Base-by-base conservation (phyloP, 1,140 invertebrate species). In the Bombus impatiens region DNA sequence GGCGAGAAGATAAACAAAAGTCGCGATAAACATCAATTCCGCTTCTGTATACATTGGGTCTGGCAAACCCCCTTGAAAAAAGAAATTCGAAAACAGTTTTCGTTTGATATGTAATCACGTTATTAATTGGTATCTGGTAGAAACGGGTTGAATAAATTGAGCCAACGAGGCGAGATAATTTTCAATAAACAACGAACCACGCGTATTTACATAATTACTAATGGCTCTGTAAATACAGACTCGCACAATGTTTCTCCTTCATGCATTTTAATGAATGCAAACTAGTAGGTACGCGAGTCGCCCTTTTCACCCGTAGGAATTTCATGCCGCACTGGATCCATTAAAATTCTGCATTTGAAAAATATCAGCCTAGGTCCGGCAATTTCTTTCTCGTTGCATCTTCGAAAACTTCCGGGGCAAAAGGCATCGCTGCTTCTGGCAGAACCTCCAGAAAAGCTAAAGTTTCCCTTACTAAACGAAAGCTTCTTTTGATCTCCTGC, bases 191-290 rank as follows among this genome's bases (percentile, higher is more conserved):
- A 78, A 25, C 37, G 8, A 18, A 22, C 47, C 47, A 22, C 18
- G 47, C 18, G 28, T 25, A 70, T 70, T 42, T 59, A 32, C 47
- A 53, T 78, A 84, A 84, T 84, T 84, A 59, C 47, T 84, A 84
- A 71, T 59, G 76, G 75, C 37, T 71, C 10, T 59, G 76, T 32
- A 79, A 84, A 84, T 47, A 47, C 75, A n/a, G n/a, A 3, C 67
- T 57, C 12, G 74, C 67, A 25, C 37, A 35, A 71, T 71, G 65
- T 71, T 84, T 44, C 76, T 78, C 62, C 82, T 71, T 84, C 75
- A 59, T 79, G 44, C 86, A 78, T 87, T 84, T 84, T 78, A 84
- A 87, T 72, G 81, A 62, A 42, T 25, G 47, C 53, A 67, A n/a
- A 13, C 62, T n/a, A 32, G 13, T 10, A 53, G 47, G 18, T 18